phyloP scores from a whole-genome alignment of 2,888 invertebrate species.

The Keiferia lycopersicella region DNA sequence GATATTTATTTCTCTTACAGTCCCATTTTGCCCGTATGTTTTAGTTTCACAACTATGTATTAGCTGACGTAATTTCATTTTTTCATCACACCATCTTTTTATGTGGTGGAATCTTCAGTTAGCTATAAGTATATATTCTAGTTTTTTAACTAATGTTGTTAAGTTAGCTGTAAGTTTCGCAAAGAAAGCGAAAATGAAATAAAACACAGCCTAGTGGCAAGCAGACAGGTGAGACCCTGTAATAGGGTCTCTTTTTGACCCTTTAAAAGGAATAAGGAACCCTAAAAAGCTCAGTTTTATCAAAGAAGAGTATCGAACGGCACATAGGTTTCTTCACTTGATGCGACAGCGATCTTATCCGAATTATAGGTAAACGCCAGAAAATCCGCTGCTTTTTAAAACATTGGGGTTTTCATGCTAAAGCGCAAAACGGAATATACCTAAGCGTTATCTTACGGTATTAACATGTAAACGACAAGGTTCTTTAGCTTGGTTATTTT shows the following conservation, averaged over 20 bases:
- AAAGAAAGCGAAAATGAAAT: no score
- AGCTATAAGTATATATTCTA: not conserved
- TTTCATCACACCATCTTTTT: no score
- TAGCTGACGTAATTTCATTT: no score
- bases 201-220: no score
- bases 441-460: not conserved
- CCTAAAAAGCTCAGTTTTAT: not conserved
- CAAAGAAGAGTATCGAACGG: not conserved
- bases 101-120: no score
- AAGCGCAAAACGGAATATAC: not conserved
- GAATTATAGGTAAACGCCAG: constrained; percentile 1
- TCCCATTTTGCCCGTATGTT: no score
- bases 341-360: not conserved
- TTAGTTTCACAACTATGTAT: no score
- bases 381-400: not conserved
- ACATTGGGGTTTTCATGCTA: not conserved
- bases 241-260: not conserved
- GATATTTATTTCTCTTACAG: no score
- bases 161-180: no score
- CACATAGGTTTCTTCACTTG: not conserved
- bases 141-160: not conserved
- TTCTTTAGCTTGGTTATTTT: no score
- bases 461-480: no score
- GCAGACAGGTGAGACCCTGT: not conserved
- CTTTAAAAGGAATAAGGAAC: not conserved